Evolutionary conservation across 2,797 vertebrate genomes (phyloP), one percentile per base, ranked within the genome.

Genomic region (Muscicapa comitata): DNA sequence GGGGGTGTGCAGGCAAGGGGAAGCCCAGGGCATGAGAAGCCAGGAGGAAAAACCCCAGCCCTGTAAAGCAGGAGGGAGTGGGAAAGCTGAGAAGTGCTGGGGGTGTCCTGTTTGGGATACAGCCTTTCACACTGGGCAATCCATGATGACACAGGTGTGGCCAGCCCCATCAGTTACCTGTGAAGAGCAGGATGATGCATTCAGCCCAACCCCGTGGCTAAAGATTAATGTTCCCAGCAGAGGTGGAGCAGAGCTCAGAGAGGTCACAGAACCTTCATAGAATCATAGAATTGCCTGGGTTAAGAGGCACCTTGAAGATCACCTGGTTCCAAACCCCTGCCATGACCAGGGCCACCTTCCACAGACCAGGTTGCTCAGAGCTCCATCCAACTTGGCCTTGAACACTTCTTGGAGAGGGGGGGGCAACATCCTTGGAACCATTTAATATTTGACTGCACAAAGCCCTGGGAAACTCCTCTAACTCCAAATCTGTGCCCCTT

Each of bases 121-220:
- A 50, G 33, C 31, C 45, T 15, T 47, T 83, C 7, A 3, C 51
- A 16, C 9, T 17, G 90, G 53, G 0, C n/a, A 57, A 4, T 0
- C 4, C 42, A 14, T 15, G 80, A 7, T 3, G 7, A 2, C 50
- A 40, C 59, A 2, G 6, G 3, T 20, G 25, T 21, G 33, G 26
- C 9, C 68, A 62, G 5, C 28, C n/a, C 61, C 53, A 16, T 3
- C n/a, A 37, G 14, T 18, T 6, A 15, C 31, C 38, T 42, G 17
- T 2, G 9, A 23, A 24, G 61, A 62, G 73, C 31, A 71, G 53
- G n/a, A 0, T 3, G 4, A 43, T n/a, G 5, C 13, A 9, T 29
- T 45, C 43, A 51, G 14, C 14, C 17, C 2, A 71, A 71, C 35
- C 8, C 14, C 26, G 2, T 26, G 31, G 13, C 65, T 54, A 9